A percentile compares a stretch with the other conserved stretches of the same genome.
Conservation (phyloP, 2,888 invertebrate species). For the Myathropa florea region DNA sequence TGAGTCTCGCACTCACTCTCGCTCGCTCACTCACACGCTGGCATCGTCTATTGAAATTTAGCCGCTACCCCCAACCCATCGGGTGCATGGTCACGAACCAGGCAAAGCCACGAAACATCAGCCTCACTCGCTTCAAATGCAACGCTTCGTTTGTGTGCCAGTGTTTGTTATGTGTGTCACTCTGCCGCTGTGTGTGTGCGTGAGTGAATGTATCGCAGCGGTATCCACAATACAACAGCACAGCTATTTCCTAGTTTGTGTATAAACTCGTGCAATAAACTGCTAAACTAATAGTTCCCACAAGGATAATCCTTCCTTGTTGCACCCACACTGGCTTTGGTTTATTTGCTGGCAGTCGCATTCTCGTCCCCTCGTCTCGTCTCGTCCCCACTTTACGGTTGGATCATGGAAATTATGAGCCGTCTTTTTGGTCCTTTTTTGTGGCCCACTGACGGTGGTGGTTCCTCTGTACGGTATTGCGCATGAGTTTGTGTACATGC, state of each 20-base stretch:
- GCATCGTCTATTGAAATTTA: no score
- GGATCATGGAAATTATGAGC: neutral
- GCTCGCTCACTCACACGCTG: no score
- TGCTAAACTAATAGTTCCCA: constrained; percentile 29
- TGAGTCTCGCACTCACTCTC: neutral
- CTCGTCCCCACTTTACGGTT: no score
- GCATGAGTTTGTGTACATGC: constrained; percentile 47
- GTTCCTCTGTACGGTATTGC: constrained; percentile 21
- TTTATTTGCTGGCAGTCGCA: no score
- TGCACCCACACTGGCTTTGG: constrained; percentile 35
- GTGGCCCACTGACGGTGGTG: neutral
- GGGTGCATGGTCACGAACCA: no score
- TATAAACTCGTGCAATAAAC: neutral
- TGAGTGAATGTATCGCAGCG: constrained; percentile 12
- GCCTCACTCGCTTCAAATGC: neutral
- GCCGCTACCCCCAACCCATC: no score
- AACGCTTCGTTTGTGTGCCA: neutral
- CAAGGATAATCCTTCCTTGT: constrained; percentile 41
- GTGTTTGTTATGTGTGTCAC: neutral
- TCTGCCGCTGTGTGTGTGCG: neutral
- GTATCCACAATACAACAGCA: constrained; percentile 31
- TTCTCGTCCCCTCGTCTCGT: no score
- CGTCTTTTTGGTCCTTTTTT: no score
- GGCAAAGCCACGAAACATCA: no score
- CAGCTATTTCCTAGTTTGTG: constrained; percentile 35